Evolutionary conservation across 1,140 invertebrate genomes (phyloP).

Genomic region (Scaptomyza hsui): DNA sequence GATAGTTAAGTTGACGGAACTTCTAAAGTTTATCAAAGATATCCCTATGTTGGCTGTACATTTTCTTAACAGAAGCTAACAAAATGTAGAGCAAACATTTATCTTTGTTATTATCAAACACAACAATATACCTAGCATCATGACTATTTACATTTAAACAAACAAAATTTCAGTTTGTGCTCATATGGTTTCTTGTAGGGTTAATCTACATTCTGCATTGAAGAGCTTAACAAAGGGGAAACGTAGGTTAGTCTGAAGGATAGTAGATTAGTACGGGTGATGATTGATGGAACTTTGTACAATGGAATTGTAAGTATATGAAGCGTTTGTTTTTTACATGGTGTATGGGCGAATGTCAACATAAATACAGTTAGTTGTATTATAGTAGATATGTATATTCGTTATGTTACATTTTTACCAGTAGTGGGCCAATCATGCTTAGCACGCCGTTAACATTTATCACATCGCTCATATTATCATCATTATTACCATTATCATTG

Average conservation of each 20-base stretch:
- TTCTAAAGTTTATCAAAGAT: background rate
- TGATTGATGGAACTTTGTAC: constrained; percentile 70
- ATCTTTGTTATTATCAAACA: too few relatives aligned
- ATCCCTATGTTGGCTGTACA: background rate
- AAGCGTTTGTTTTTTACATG: constrained; percentile 46
- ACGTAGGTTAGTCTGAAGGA: constrained; percentile 6
- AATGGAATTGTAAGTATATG: constrained; percentile 53
- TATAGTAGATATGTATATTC: constrained; percentile 32
- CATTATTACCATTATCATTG: constrained; percentile 35
- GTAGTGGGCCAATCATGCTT: constrained; percentile 84
- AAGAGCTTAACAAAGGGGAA: background rate
- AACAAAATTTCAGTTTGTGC: constrained; percentile 1
- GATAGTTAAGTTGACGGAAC: constrained; percentile 6
- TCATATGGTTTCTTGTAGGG: constrained; percentile 5
- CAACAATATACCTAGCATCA: background rate
- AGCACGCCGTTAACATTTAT: constrained; percentile 76
- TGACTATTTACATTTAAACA: background rate
- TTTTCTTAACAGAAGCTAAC: background rate
- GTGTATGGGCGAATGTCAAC: constrained; percentile 55
- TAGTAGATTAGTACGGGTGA: constrained; percentile 26
- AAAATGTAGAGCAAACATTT: constrained; percentile 4
- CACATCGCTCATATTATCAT: constrained; percentile 75
- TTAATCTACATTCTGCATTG: constrained; percentile 7
- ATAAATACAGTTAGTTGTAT: constrained; percentile 44
- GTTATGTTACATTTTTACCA: constrained; percentile 78